These are phyloP conservation scores for Fabriciana adippe DNA, from an alignment of 2,888 invertebrate species.

Conservation along the genomic window DNA sequence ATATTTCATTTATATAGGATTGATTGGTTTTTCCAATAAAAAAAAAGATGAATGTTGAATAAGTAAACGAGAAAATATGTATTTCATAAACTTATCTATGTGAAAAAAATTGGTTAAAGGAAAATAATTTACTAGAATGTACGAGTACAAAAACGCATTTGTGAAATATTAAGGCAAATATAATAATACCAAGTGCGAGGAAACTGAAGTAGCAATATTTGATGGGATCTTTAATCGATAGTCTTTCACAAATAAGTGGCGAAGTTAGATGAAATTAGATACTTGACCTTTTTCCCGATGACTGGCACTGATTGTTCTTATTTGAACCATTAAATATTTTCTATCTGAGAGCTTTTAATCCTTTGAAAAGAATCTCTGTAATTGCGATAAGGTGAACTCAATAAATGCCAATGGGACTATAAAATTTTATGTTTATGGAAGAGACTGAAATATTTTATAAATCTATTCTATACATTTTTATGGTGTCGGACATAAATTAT, in stretches of 20 bases:
- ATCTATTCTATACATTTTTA: too few relatives aligned
- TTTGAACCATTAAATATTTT: constrained; percentile 27
- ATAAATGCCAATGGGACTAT: background rate
- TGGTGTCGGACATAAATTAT: too few relatives aligned
- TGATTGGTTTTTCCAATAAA: too few relatives aligned
- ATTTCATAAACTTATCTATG: too few relatives aligned
- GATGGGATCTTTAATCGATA: constrained; percentile 25
- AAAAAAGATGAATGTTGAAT: too few relatives aligned
- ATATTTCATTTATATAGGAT: too few relatives aligned
- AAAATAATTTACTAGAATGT: too few relatives aligned
- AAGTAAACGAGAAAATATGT: too few relatives aligned
- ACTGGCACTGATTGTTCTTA: constrained; percentile 35
- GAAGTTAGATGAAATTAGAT: constrained; percentile 39
- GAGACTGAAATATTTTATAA: too few relatives aligned
- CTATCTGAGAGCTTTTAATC: constrained; percentile 27
- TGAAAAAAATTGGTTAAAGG: too few relatives aligned
- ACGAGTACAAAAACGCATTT: too few relatives aligned
- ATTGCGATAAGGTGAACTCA: background rate
- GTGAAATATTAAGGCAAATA: background rate
- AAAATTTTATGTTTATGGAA: too few relatives aligned
- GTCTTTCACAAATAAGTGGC: constrained; percentile 31
- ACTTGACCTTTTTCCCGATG: constrained; percentile 35
- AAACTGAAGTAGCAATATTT: constrained; percentile 17
- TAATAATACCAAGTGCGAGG: background rate
- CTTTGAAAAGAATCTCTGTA: constrained; percentile 20